Evolutionary conservation across 1,140 invertebrate species (phyloP).

Genomic region (Asobara japonica): DNA sequence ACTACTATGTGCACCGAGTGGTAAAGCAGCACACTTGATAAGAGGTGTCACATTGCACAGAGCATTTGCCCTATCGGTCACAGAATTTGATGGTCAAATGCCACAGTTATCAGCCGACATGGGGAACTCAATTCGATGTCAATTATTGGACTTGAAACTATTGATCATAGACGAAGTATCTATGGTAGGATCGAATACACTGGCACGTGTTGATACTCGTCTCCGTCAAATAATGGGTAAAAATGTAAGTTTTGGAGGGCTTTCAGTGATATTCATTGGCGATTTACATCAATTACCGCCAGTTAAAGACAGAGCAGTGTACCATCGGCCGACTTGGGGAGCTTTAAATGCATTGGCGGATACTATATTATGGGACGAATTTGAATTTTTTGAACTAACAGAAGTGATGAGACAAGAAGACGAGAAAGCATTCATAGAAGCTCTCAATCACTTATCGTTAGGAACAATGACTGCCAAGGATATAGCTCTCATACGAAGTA

Average conservation of each 20-base stretch:
- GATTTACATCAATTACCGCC: too few relatives aligned
- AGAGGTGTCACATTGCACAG: constrained; percentile 44
- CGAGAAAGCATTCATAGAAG: constrained; percentile 37
- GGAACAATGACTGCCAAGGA: constrained; percentile 29
- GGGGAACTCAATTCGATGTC: constrained; percentile 23
- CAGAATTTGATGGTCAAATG: constrained; percentile 28
- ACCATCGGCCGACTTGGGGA: too few relatives aligned
- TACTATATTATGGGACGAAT: too few relatives aligned
- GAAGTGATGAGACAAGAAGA: constrained; percentile 47
- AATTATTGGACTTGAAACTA: too few relatives aligned
- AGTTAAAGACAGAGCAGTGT: not conserved
- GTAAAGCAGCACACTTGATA: constrained; percentile 49
- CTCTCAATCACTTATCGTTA: constrained; percentile 40
- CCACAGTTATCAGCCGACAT: constrained; percentile 10
- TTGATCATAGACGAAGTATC: too few relatives aligned
- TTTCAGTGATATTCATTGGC: too few relatives aligned
- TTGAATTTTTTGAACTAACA: too few relatives aligned
- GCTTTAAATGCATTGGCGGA: too few relatives aligned
- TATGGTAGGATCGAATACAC: too few relatives aligned
- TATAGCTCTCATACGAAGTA: constrained; percentile 21
- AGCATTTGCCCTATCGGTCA: constrained; percentile 44
- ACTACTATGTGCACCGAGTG: constrained; percentile 40
- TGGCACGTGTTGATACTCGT: too few relatives aligned
- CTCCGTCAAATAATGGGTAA: too few relatives aligned
- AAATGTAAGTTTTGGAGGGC: too few relatives aligned